Conservation (phyloP, 2,888 invertebrate genomes). For the Callyntrura sp. region DNA sequence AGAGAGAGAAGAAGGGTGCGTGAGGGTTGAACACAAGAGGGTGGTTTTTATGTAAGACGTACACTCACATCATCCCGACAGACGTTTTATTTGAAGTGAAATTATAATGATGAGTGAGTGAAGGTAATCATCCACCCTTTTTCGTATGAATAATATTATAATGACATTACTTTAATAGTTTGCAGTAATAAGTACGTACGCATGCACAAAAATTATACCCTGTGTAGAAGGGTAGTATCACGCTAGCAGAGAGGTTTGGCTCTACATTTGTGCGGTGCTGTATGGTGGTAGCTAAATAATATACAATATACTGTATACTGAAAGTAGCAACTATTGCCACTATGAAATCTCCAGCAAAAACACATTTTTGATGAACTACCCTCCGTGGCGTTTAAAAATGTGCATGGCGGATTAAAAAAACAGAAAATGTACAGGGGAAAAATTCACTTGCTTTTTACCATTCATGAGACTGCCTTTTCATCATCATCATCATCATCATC, state of each 20-base stretch:
- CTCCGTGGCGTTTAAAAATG: slow-evolving; percentile 22
- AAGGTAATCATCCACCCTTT: slow-evolving; percentile 78
- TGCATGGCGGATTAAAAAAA: slow-evolving; percentile 20
- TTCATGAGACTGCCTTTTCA: slow-evolving; percentile 36
- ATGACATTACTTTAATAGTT: slow-evolving; percentile 71
- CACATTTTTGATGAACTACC: slow-evolving; percentile 64
- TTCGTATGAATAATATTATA: slow-evolving; percentile 67
- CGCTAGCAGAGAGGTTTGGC: too few species aligned
- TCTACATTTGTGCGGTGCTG: too few species aligned
- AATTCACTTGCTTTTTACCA: slow-evolving; percentile 14
- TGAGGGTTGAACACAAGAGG: slow-evolving; percentile 66
- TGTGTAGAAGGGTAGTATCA: not conserved
- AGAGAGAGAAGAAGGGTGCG: slow-evolving; percentile 45
- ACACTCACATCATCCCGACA: slow-evolving; percentile 48
- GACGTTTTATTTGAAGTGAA: slow-evolving; percentile 67
- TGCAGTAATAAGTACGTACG: slow-evolving; percentile 40
- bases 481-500: not conserved
- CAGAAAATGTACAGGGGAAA: not conserved
- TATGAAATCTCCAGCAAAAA: not conserved
- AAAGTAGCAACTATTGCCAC: not conserved
- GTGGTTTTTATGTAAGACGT: slow-evolving; percentile 39
- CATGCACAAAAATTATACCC: not conserved
- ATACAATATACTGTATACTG: not conserved
- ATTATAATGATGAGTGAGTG: slow-evolving; percentile 70
- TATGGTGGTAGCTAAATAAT: too few species aligned